Evolutionary conservation across 2,113 vertebrate genomes (phyloP), one percentile per base, ranked within the genome.

Genomic region (Carassius gibelio): DNA sequence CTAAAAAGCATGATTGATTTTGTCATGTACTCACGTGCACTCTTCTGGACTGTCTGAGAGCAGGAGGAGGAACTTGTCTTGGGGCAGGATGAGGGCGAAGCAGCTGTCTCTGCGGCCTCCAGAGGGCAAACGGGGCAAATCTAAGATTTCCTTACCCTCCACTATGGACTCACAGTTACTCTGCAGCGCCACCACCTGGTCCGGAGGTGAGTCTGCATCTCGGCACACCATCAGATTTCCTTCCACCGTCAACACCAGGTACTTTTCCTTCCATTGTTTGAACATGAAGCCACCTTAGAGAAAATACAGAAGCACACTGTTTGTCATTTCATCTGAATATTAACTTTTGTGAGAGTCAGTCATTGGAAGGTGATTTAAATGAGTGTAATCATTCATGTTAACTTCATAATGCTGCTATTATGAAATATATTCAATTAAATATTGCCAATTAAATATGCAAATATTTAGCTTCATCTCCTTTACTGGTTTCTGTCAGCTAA

Each of bases 211-310:
- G 26, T 94, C 93, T 2, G 90, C 90, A 50, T 96, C 94, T 0
- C 92, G 93, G 2, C 95, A 95, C 75, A 96, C 92, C 83, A 95
- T 75, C 84, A 96, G 92, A 85, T 87, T 94, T 2, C 96, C 96
- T 74, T 95, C 94, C 83, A 92, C 45, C 0, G 93, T 95, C 75
- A 96, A 89, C 2, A 95, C 90, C 0, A 96, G 85, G 81, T 94
- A 96, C 66, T 92, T 93, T 90, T 96, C 95, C 89, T 96, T 96
- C 95, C 95, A 96, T 88, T 96, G 95, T 87, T 96, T 96, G 26
- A 96, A 96, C 91, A 96, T 92, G 87, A 96, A 95, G 26, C 96
- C 95, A 0, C 95, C 96, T 96, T 82, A 34, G 80, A 84, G 11
- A 36, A 38, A 26, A 52, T 36, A 13, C 21, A 71, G 34, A 52